These are phyloP conservation scores for Anoncus sp. DNA, from an alignment of 2,888 invertebrate species.

Conservation along the genomic window DNA sequence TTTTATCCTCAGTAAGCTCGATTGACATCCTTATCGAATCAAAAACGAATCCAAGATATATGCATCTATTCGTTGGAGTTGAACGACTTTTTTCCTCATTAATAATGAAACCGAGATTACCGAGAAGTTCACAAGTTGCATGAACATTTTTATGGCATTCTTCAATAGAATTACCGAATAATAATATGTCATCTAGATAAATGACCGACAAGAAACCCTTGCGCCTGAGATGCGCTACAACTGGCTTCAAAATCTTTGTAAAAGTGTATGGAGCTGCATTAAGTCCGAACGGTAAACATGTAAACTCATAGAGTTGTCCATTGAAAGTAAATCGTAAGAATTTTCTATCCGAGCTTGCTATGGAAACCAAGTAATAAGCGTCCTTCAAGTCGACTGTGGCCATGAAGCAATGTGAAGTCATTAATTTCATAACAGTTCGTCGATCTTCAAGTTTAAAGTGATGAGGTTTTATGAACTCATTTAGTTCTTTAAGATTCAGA, in stretches of 20 bases:
- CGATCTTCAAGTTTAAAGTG: slow-evolving; percentile 62
- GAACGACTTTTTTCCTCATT: slow-evolving; percentile 21
- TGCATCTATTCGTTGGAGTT: slow-evolving; percentile 18
- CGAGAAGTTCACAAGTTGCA: too few species aligned
- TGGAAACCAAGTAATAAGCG: slow-evolving; percentile 56
- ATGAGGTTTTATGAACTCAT: slow-evolving; percentile 36
- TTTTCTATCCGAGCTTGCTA: slow-evolving; percentile 63
- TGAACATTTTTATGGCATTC: slow-evolving; percentile 17
- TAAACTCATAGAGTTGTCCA: slow-evolving; percentile 64
- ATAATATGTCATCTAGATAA: slow-evolving; percentile 52
- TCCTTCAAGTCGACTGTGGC: slow-evolving; percentile 49
- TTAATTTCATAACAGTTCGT: slow-evolving; percentile 30
- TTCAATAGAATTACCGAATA: slow-evolving; percentile 8
- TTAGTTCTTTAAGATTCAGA: slow-evolving; percentile 37
- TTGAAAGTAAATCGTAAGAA: slow-evolving; percentile 65
- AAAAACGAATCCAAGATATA: slow-evolving; percentile 24
- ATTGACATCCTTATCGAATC: slow-evolving; percentile 9
- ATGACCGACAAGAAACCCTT: slow-evolving; percentile 30
- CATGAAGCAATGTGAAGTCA: slow-evolving; percentile 40
- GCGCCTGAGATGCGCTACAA: slow-evolving; percentile 34
- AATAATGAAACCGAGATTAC: slow-evolving; percentile 28
- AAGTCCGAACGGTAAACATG: slow-evolving; percentile 68
- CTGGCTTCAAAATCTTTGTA: slow-evolving; percentile 67
- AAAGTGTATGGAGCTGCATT: slow-evolving; percentile 69
- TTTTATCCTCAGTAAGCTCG: background rate